Evolutionary conservation across 1,140 invertebrate species (phyloP), one percentile per base, ranked within the genome.

Genomic region (Trichonephila inaurata): DNA sequence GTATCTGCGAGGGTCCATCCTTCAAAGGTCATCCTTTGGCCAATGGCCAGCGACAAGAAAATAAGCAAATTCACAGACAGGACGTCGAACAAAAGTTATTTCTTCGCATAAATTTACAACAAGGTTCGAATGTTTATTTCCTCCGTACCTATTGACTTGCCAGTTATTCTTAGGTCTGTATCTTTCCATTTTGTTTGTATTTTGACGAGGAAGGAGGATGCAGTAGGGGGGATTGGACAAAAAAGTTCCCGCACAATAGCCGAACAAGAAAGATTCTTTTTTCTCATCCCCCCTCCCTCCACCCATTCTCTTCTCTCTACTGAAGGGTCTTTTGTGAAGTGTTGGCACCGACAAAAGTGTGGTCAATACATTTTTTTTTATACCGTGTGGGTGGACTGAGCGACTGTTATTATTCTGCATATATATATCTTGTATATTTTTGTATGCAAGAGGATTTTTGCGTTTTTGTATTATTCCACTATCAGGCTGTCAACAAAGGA

Each of bases 281-380:
- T 58, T 19, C n/a, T 21, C 51, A 16, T 24, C 58, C n/a, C n/a
- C 58, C 51, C 12, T 51, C n/a, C 4, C 14, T 83, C 82, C 21
- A n/a, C 21, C 21, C 19, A 14, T 60, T 88, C 33, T 88, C 28
- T 82, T 66, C 86, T 93, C 72, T 88, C 40, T 58, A 28, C 81
- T 61, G 86, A 88, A 93, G 83, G 64, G 58, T 88, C 85, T 82
- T 93, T 93, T 93, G 92, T 93, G 81, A 81, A 93, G 92, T 93
- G 85, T 93, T 93, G 92, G 92, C 92, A 89, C 19, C 86, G 92
- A 93, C 92, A 93, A 93, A 93, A 93, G 92, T 93, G 92, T 93
- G 92, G 92, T 93, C 92, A 93, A 88, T 93, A 51, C 85, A 81
- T 81, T 93, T 89, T 93, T 89, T 93, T 93, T 86, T 91, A 33